Conservation (phyloP, 2,888 invertebrate species). For the Drosophila subsilvestris region DNA sequence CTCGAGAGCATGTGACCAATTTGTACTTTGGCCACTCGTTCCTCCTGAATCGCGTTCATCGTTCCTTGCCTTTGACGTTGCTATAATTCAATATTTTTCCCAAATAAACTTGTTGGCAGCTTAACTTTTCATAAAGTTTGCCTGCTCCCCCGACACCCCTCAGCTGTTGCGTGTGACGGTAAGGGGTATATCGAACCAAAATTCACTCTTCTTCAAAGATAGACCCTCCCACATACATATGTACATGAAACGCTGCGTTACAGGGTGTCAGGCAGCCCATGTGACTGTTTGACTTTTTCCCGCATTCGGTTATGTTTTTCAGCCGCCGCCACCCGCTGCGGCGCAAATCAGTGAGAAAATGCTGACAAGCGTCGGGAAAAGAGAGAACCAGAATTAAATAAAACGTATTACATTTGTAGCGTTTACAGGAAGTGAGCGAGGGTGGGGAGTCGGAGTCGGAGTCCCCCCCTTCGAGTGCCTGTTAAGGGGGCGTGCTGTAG, state of each 20-base stretch:
- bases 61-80: conserved; percentile 55
- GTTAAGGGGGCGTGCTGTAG: conserved; percentile 27
- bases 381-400: conserved; percentile 68
- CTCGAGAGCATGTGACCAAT: conserved; percentile 41
- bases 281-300: conserved; percentile 3
- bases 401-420: conserved; percentile 76
- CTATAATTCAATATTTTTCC: conserved; percentile 78
- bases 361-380: conserved; percentile 69
- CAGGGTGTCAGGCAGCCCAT: conserved; percentile 31
- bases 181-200: background rate
- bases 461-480: conserved; percentile 36
- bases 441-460: conserved; percentile 25
- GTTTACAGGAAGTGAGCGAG: conserved; percentile 54
- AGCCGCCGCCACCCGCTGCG: conserved; percentile 56
- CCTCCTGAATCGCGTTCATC: background rate
- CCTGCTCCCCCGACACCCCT: conserved; percentile 18
- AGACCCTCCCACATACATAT: too few relatives aligned
- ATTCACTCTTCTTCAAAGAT: background rate
- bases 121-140: conserved; percentile 68
- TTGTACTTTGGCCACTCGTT: conserved; percentile 12
- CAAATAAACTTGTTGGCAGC: conserved; percentile 79
- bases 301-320: conserved; percentile 55
- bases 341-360: conserved; percentile 72
- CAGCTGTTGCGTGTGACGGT: background rate
- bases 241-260: background rate